Evolutionary conservation across 1,140 invertebrate species (phyloP), one percentile per base, ranked within the genome.

Genomic region (Laupala kohalensis): DNA sequence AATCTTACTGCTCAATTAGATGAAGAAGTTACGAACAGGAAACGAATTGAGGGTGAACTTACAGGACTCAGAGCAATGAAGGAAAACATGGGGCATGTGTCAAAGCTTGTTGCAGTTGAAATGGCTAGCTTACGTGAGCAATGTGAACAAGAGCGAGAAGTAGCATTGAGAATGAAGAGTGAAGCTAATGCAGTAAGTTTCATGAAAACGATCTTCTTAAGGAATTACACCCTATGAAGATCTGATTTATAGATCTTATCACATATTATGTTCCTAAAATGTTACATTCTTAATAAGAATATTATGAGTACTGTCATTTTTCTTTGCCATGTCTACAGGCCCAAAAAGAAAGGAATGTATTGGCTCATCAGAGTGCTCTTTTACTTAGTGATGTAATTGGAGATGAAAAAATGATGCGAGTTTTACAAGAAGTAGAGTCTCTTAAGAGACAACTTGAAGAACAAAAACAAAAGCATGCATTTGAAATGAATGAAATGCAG

Each of bases 301-400:
- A n/a, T 15, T 15, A n/a, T 13, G 0, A 13, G n/a, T 19, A 6
- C 19, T 19, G 19, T 62, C 6, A 6, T 12, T 12, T 62, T 6
- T 62, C 19, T 19, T 12, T 62, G 9, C 9, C 19, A 62, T 62
- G 19, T 6, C 19, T 12, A 12, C 9, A 87, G 85, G 84, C 84
- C 0, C 84, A 87, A 78, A 88, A 87, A 76, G 87, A 89, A 70
- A 81, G 86, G 3, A 88, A 86, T 72, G 83, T 89, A 4, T 74
- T 90, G 62, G 85, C 86, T 0, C 87, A 89, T 75, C 88, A 89
- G 77, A 88, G 86, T 74, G 83, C 86, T 6, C 77, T 91, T 67
- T 78, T 90, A n/a, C 79, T 89, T 81, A 84, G 85, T 5, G 87
- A 87, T 37, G 77, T 87, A 24, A 83, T 84, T 29, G 78, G 82